Evolutionary conservation across 2,888 invertebrate genomes (phyloP).

Genomic region (Eristalis tenax): DNA sequence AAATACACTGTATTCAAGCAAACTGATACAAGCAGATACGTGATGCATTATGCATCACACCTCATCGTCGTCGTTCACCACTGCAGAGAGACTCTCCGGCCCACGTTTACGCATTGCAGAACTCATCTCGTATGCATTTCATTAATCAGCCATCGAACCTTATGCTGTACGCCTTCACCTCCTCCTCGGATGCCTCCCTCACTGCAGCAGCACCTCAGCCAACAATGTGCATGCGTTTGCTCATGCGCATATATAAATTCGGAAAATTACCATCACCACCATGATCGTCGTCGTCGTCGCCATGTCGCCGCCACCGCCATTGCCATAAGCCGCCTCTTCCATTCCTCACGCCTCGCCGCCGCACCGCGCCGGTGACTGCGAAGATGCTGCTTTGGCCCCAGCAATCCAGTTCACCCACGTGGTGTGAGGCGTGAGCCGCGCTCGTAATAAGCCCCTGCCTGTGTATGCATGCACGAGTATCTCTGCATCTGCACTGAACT

Average conservation of each 20-base stretch:
- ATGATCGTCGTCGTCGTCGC: constrained; percentile 19
- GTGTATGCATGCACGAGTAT: constrained; percentile 8
- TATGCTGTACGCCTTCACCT: not conserved
- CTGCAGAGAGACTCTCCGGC: not conserved
- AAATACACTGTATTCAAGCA: not conserved
- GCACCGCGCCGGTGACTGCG: not conserved
- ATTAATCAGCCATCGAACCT: constrained; percentile 70
- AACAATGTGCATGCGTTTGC: constrained; percentile 16
- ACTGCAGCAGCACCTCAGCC: not conserved
- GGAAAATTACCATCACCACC: constrained; percentile 55
- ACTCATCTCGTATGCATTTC: constrained; percentile 77
- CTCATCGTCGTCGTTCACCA: not conserved
- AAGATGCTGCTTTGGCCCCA: not conserved
- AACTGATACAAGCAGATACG: not conserved
- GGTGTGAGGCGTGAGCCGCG: not conserved
- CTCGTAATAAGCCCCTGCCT: not conserved
- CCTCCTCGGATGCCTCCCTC: not conserved
- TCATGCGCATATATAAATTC: constrained; percentile 58
- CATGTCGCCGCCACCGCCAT: constrained; percentile 1
- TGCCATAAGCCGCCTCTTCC: not conserved
- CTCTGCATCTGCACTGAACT: constrained; percentile 61
- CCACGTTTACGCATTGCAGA: constrained; percentile 56
- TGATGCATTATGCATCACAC: constrained; percentile 17
- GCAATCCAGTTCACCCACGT: constrained; percentile 9
- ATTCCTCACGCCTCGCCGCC: not conserved